phyloP scores from a whole-genome alignment of 2,797 vertebrate species.

The Sorex maritimensis region DNA sequence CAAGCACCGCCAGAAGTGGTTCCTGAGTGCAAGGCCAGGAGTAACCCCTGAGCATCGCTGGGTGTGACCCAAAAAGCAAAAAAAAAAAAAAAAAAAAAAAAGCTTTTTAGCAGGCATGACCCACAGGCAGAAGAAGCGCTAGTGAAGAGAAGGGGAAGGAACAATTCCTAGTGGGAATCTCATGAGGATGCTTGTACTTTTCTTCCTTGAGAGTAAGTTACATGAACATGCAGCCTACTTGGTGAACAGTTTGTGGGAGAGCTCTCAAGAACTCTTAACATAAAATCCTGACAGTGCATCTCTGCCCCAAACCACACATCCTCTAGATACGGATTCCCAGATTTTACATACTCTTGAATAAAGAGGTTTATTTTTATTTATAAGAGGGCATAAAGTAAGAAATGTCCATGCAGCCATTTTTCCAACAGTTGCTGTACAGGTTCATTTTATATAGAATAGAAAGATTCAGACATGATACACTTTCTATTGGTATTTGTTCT shows the following conservation, averaged over 20 bases:
- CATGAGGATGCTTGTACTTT: slow-evolving; percentile 99
- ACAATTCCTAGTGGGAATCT: slow-evolving; percentile 94
- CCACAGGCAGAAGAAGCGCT: slow-evolving; percentile 96
- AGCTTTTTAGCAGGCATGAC: slow-evolving; percentile 89
- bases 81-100: no score
- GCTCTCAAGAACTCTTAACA: not conserved
- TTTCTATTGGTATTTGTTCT: slow-evolving; percentile 94
- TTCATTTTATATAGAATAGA: slow-evolving; percentile 93
- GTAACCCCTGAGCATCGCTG: no score
- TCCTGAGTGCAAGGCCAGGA: no score
- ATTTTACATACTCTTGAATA: slow-evolving; percentile 94
- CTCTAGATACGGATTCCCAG: slow-evolving; percentile 88
- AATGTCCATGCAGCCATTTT: slow-evolving; percentile 93
- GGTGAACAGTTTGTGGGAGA: no score
- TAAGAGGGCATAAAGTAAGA: slow-evolving; percentile 92
- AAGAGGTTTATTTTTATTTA: slow-evolving; percentile 94
- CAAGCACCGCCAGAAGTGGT: no score
- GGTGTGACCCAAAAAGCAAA: no score
- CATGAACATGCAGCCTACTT: no score
- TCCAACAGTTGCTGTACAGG: slow-evolving; percentile 93
- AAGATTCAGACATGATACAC: slow-evolving; percentile 91
- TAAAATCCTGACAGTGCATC: slow-evolving; percentile 89
- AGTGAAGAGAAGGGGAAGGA: slow-evolving; percentile 94
- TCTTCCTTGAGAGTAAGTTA: slow-evolving; percentile 98
- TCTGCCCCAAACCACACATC: slow-evolving; percentile 91